These are phyloP conservation scores for Urosaurus nigricauda DNA, from an alignment of 2,797 vertebrate species.

Conservation along the genomic window DNA sequence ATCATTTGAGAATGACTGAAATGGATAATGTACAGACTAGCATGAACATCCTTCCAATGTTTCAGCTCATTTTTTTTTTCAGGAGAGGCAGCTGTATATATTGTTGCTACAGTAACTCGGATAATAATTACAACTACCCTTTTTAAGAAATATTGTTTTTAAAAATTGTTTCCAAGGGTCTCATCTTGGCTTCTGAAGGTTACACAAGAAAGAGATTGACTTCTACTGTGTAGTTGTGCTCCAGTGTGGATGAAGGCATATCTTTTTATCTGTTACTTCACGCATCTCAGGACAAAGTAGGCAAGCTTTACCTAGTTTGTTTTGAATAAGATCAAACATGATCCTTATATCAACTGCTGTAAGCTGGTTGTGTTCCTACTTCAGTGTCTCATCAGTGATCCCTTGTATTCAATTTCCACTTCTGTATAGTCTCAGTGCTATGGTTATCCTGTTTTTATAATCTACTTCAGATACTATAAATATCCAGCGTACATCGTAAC, in stretches of 20 bases:
- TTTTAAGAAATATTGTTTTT: background rate
- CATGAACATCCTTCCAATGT: background rate
- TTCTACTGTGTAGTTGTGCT: background rate
- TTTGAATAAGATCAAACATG: constrained; percentile 28
- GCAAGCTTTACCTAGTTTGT: constrained; percentile 9
- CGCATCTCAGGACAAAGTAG: background rate
- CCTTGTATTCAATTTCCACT: background rate
- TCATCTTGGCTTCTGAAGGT: background rate
- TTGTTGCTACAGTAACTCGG: background rate
- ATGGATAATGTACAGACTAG: background rate
- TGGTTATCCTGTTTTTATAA: constrained; percentile 20
- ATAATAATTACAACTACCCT: background rate
- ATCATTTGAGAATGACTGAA: background rate
- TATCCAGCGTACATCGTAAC: background rate
- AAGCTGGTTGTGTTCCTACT: background rate
- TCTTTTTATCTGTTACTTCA: constrained; percentile 5
- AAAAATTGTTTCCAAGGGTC: background rate
- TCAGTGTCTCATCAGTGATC: background rate
- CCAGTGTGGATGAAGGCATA: background rate
- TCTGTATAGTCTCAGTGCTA: background rate
- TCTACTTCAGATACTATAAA: constrained; percentile 24
- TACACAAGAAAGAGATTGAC: background rate
- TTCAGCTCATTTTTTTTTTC: too few species aligned
- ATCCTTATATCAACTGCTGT: constrained; percentile 1
- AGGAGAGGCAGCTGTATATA: background rate